These are phyloP conservation scores for Apostichopus californicus DNA, from an alignment of 35 echinoderm and acorn worm species.

Conservation along the genomic window DNA sequence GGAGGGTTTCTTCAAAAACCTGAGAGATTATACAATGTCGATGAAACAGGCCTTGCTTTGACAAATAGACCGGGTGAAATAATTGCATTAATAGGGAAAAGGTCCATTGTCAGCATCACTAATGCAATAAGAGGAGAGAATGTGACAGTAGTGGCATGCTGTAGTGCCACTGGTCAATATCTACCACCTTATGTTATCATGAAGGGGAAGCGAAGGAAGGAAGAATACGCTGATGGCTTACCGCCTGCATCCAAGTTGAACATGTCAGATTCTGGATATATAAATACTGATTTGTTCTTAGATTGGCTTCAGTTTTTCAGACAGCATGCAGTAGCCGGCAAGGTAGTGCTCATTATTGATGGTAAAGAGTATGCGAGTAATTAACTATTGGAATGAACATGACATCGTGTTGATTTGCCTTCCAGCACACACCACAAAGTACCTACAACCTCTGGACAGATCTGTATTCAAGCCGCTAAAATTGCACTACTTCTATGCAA, in stretches of 20 bases:
- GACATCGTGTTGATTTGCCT: constrained; percentile 50
- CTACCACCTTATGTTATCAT: constrained; percentile 62
- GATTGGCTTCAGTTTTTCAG: constrained; percentile 62
- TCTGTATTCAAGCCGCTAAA: constrained; percentile 59
- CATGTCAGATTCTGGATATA: constrained; percentile 55
- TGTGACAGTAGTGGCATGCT: constrained; percentile 68
- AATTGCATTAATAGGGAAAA: constrained; percentile 49
- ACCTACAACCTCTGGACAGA: constrained; percentile 47
- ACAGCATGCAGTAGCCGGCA: constrained; percentile 28
- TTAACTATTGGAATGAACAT: constrained; percentile 32
- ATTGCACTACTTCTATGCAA: constrained; percentile 41
- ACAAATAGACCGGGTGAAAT: constrained; percentile 37
- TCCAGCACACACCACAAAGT: constrained; percentile 47
- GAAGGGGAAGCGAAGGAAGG: constrained; percentile 55
- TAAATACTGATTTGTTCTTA: constrained; percentile 60
- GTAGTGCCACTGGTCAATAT: constrained; percentile 61
- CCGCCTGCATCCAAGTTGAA: constrained; percentile 48
- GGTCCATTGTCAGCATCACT: constrained; percentile 57
- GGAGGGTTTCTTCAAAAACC: constrained; percentile 39
- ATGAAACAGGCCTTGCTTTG: constrained; percentile 53
- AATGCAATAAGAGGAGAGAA: constrained; percentile 53
- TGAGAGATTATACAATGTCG: constrained; percentile 41
- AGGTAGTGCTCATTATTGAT: constrained; percentile 9
- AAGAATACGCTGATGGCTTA: constrained; percentile 55
- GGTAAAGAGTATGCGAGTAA: not conserved